These are phyloP conservation scores for Emmelina monodactyla DNA, from an alignment of 2,888 invertebrate genomes.

Conservation along the genomic window DNA sequence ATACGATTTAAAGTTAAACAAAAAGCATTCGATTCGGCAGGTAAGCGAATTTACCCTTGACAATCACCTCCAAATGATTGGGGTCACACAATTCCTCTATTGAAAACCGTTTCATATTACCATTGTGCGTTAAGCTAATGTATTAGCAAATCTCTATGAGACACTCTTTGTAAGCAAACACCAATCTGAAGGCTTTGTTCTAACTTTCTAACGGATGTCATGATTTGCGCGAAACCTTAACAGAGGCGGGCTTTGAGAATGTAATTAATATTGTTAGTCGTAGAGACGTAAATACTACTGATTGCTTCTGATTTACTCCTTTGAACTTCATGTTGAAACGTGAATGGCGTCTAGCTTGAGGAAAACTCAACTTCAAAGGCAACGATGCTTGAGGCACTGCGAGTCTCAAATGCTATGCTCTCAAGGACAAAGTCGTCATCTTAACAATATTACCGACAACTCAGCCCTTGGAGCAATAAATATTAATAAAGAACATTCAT, in stretches of 20 bases:
- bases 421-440: too few species aligned
- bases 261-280: background rate
- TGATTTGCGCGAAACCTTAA: background rate
- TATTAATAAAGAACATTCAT: background rate
- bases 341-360: too few species aligned
- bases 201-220: background rate
- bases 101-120: conserved; percentile 11
- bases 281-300: background rate
- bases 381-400: too few species aligned
- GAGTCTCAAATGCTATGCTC: too few species aligned
- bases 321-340: too few species aligned
- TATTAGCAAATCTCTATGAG: conserved; percentile 9
- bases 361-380: background rate
- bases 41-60: conserved; percentile 1
- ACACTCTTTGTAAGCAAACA: conserved; percentile 11
- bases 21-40: too few species aligned
- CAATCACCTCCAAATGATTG: conserved; percentile 3
- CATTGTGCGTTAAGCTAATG: conserved; percentile 3
- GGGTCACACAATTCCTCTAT: conserved; percentile 10
- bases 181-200: conserved; percentile 2
- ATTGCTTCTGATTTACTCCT: background rate
- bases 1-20: too few species aligned
- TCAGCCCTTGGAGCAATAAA: background rate
- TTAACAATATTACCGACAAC: background rate
- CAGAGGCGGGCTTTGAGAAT: background rate